A percentile compares a stretch with the other conserved stretches of the same genome.
These are phyloP conservation scores for Cremastinae sp. DNA, from an alignment of 2,888 invertebrate genomes.

Conservation along the genomic window DNA sequence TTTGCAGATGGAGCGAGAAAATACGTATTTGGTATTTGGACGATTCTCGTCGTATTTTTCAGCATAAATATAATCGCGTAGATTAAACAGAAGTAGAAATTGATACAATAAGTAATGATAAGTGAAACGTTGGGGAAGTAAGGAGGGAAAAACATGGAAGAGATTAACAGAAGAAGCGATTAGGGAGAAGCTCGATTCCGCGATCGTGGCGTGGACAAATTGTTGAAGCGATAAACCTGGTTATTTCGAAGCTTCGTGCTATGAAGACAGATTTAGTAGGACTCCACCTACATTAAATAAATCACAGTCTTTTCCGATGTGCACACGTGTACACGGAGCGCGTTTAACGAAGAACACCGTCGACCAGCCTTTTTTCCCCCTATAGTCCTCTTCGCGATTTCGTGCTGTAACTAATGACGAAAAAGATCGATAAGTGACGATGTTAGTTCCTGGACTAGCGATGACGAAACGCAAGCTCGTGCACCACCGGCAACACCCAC, in stretches of 20 bases:
- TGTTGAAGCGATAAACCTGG: slow-evolving; percentile 60
- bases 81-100: no score
- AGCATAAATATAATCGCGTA: no score
- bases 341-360: background rate
- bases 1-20: background rate
- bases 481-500: slow-evolving; percentile 14
- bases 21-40: no score
- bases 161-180: slow-evolving; percentile 12
- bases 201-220: slow-evolving; percentile 61
- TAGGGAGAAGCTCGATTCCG: slow-evolving; percentile 19
- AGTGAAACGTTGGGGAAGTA: slow-evolving; percentile 1
- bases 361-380: slow-evolving; percentile 12
- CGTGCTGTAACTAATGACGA: slow-evolving; percentile 57
- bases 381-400: slow-evolving; percentile 39
- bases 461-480: slow-evolving; percentile 55
- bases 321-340: background rate
- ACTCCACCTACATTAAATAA: slow-evolving; percentile 64
- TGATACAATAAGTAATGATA: background rate
- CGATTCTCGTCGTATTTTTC: no score
- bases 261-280: slow-evolving; percentile 64
- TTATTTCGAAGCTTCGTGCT: slow-evolving; percentile 61
- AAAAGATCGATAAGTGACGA: slow-evolving; percentile 65
- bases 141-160: slow-evolving; percentile 21
- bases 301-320: slow-evolving; percentile 56
- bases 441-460: slow-evolving; percentile 29